These are phyloP conservation scores for Tauraco erythrolophus DNA, from an alignment of 2,113 vertebrate genomes.

Conservation along the genomic window DNA sequence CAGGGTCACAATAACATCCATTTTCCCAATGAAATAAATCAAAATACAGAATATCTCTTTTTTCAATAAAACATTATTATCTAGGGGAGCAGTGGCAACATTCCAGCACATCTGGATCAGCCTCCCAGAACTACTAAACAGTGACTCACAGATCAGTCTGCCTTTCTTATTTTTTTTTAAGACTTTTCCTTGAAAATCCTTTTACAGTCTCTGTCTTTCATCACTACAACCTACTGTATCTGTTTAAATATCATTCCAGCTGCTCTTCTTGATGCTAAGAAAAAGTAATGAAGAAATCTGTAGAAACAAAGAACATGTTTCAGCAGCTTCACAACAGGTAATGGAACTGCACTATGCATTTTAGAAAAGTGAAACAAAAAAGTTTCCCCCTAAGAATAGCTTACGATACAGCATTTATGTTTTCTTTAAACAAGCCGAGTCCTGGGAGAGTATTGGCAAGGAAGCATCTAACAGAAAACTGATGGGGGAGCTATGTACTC, in stretches of 20 bases:
- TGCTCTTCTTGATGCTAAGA: neutral
- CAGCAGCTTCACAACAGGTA: neutral
- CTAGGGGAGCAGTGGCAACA: neutral
- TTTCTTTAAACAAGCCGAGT: neutral
- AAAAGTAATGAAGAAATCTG: neutral
- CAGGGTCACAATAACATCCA: neutral
- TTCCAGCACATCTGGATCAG: conserved; percentile 31
- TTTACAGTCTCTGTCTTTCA: neutral
- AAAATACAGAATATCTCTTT: neutral
- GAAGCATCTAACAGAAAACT: conserved; percentile 2
- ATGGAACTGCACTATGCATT: neutral
- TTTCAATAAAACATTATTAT: neutral
- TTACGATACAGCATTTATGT: neutral
- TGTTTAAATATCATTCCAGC: neutral
- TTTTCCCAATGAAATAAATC: conserved; percentile 26
- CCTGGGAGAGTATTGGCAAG: neutral
- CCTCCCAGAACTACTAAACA: neutral
- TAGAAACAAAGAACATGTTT: neutral
- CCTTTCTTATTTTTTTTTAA: neutral
- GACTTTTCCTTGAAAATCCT: neutral
- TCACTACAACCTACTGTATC: neutral
- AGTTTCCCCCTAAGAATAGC: neutral
- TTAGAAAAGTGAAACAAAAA: neutral
- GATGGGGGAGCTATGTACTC: conserved; percentile 45
- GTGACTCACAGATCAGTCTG: neutral